These are phyloP conservation scores for Labia minor DNA, from an alignment of 2,888 invertebrate genomes.

Conservation along the genomic window DNA sequence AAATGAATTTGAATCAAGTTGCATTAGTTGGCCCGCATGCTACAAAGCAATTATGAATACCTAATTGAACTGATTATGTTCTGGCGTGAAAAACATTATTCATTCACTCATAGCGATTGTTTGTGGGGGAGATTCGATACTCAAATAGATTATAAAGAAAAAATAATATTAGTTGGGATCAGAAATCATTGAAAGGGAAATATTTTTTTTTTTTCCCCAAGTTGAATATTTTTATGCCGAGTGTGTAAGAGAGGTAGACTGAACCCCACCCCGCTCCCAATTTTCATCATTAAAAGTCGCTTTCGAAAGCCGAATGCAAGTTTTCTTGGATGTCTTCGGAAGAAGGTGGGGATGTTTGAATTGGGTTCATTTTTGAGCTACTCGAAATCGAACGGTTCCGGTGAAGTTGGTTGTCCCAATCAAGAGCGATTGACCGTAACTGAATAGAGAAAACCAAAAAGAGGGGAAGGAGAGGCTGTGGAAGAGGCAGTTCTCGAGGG, in stretches of 20 bases:
- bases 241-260: too few relatives aligned
- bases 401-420: conserved; percentile 8
- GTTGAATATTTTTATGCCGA: not conserved
- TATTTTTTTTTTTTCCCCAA: not conserved
- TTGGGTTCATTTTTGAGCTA: conserved; percentile 3
- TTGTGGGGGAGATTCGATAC: not conserved
- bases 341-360: not conserved
- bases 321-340: not conserved
- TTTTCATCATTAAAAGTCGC: not conserved
- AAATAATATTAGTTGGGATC: not conserved
- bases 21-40: conserved; percentile 13
- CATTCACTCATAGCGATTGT: not conserved
- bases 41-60: conserved; percentile 13
- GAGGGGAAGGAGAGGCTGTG: not conserved
- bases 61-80: conserved; percentile 13
- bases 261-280: not conserved
- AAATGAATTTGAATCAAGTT: conserved; percentile 13
- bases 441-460: conserved; percentile 8
- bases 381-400: not conserved
- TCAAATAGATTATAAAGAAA: not conserved
- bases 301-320: not conserved
- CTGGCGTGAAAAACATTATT: conserved; percentile 13
- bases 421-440: not conserved
- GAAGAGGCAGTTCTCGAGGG: not conserved
- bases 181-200: not conserved